Base-by-base conservation (phyloP, 30 jellyfish, hydroid and myxozoan genomes). In the Cassiopea xamachana region DNA sequence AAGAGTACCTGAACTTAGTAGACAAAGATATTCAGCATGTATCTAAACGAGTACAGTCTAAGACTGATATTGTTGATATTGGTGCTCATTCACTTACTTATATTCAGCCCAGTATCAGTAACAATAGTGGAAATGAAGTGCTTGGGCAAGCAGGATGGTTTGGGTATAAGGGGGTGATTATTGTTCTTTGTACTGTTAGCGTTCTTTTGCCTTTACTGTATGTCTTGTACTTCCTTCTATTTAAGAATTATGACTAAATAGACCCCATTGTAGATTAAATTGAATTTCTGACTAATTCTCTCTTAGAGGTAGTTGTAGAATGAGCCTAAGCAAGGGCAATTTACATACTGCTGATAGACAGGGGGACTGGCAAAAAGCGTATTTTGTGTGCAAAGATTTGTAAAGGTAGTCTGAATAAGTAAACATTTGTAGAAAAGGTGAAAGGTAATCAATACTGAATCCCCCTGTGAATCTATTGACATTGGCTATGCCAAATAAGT, bases 131-230 rank as follows among this genome's bases (percentile, higher is more conserved):
- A 1, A 91, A 75, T 48, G 89, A 82, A 3, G 67, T 51, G 68
- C 93, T 90, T 74, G 97, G 97, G 5, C 61, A 74, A 48, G 91
- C 88, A 7, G 91, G 93, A 1, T 82, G 93, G 90, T 46, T 82
- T 45, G 69, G 61, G 49, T 90, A 75, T 77, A 82, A 83, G 69
- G 97, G 97, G 64, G 46, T 90, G n/a, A 39, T 90, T 61, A 46
- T 90, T 15, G 77, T 84, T 75, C 61, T 90, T 46, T 90, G 97
- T 64, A 77, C 85, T n/a, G 87, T 90, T 9, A 88, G 90, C 0
- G 93, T 90, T 45, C 70, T 90, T 62, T 19, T 90, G 46, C 97
- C 97, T 1, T 16, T 77, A 51, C 7, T 90, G 88, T 82, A 83
- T 73, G 68, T 90, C 16, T 45, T 90, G 46, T 90, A 90, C 82